Evolutionary conservation across 2,797 vertebrate species (phyloP).

Genomic region (Mycteria americana): DNA sequence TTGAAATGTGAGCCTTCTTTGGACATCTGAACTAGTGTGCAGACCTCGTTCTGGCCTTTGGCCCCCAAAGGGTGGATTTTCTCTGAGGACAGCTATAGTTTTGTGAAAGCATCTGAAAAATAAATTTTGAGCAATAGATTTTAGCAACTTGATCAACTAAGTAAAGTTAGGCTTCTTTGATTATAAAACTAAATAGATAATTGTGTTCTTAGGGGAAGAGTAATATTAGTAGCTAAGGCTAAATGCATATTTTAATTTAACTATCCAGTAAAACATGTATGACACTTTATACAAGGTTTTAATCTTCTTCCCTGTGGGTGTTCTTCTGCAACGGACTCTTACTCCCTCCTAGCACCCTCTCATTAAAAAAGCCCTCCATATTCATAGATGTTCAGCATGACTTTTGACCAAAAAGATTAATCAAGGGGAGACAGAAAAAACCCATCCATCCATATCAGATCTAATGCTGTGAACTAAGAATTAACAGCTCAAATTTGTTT

Average conservation of each 20-base stretch:
- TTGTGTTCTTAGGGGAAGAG: neutral
- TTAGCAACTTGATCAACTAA: neutral
- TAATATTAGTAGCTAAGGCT: neutral
- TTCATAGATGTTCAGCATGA: neutral
- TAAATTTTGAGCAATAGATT: neutral
- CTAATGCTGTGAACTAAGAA: neutral
- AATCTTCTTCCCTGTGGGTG: neutral
- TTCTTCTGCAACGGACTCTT: neutral
- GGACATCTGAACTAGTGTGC: neutral
- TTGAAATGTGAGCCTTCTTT: neutral
- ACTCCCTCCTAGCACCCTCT: neutral
- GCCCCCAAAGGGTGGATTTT: neutral
- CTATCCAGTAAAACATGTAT: neutral
- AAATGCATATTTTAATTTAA: neutral
- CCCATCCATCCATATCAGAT: neutral
- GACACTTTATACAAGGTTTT: neutral
- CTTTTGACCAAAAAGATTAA: neutral
- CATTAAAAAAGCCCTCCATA: neutral
- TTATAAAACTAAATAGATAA: neutral
- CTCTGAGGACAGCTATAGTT: neutral
- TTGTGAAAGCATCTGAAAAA: neutral
- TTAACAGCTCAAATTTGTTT: neutral
- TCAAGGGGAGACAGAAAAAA: neutral
- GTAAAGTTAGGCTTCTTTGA: neutral
- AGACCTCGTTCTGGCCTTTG: neutral